Evolutionary conservation across 2,113 vertebrate species (phyloP).

Genomic region (Motacilla tschutschensis): DNA sequence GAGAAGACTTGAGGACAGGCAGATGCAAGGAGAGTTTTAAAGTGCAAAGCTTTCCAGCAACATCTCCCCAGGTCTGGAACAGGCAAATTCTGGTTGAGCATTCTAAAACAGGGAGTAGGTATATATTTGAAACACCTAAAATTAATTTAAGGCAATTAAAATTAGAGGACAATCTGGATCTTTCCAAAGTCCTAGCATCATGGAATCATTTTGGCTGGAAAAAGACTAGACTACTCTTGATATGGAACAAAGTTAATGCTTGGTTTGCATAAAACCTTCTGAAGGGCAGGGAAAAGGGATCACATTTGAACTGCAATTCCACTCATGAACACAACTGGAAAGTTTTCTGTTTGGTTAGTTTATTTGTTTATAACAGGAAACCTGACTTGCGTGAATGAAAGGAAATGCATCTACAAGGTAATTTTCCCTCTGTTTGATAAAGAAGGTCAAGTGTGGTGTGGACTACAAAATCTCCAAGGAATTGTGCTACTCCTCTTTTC

Average conservation of each 20-base stretch:
- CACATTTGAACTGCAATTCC: background rate
- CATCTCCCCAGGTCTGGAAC: background rate
- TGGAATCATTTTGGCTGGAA: background rate
- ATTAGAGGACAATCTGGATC: background rate
- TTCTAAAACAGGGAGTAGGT: background rate
- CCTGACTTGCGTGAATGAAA: background rate
- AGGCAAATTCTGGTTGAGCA: background rate
- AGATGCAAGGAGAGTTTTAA: background rate
- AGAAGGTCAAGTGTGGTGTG: fast-evolving
- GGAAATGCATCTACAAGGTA: background rate
- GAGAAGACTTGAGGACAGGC: background rate
- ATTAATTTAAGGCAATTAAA: background rate
- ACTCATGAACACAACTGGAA: background rate
- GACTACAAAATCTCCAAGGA: background rate
- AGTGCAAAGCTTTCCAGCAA: background rate
- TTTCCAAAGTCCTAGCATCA: background rate
- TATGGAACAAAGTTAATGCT: background rate
- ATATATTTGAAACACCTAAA: background rate
- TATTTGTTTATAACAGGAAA: background rate
- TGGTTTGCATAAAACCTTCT: background rate
- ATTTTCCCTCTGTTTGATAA: background rate
- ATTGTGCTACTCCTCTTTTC: background rate
- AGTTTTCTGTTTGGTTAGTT: background rate
- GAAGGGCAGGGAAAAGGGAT: background rate
- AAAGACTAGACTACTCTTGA: background rate